These are phyloP conservation scores for Allobates femoralis DNA, from an alignment of 2,797 vertebrate genomes.

Conservation along the genomic window DNA sequence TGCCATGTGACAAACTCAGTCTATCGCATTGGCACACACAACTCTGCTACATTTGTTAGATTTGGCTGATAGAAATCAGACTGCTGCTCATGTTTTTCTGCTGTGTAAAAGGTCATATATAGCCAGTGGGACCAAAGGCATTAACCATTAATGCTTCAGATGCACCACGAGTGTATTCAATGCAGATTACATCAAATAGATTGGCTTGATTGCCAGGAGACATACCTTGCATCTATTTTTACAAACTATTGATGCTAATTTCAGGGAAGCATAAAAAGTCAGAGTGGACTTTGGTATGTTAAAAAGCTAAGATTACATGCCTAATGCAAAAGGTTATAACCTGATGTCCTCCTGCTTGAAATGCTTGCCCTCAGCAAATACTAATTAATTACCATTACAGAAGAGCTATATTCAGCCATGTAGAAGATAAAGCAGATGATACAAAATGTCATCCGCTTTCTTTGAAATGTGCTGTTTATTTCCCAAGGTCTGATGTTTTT, in stretches of 20 bases:
- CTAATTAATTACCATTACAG: neutral
- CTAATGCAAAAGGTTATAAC: neutral
- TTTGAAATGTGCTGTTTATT: neutral
- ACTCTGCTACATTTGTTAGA: neutral
- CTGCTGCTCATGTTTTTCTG: neutral
- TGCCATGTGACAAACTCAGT: neutral
- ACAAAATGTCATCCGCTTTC: slow-evolving; percentile 6
- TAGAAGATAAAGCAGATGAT: neutral
- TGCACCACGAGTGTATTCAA: neutral
- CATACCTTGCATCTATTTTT: neutral
- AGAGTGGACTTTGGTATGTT: neutral
- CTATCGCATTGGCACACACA: neutral
- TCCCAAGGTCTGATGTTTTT: slow-evolving; percentile 1
- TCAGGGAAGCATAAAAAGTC: neutral
- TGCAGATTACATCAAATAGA: neutral
- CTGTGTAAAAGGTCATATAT: slow-evolving; percentile 6
- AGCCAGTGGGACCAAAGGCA: neutral
- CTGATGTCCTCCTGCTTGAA: neutral
- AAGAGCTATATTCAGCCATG: slow-evolving; percentile 5
- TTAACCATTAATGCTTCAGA: slow-evolving; percentile 11
- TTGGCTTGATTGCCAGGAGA: neutral
- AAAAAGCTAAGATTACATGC: neutral
- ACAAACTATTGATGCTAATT: neutral
- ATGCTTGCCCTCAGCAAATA: neutral
- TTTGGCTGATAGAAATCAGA: neutral